These are phyloP conservation scores for Hyphantria cunea DNA, from an alignment of 1,140 invertebrate genomes.

Conservation along the genomic window DNA sequence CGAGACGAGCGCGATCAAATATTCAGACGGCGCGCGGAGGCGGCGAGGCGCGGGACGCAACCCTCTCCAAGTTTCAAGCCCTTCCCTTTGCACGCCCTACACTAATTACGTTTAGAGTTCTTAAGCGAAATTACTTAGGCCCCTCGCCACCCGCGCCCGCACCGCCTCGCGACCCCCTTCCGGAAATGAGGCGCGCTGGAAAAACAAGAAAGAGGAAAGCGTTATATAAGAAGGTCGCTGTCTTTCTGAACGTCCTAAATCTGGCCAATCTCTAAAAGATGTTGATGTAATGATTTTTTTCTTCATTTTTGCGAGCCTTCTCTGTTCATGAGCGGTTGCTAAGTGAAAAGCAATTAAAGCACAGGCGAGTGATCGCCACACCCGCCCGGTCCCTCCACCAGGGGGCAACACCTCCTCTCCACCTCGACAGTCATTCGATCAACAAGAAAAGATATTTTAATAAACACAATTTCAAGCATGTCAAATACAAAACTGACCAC, in stretches of 20 bases:
- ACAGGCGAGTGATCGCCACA: slow-evolving; percentile 69
- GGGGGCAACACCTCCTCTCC: slow-evolving; percentile 42
- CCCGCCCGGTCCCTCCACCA: slow-evolving; percentile 41
- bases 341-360: slow-evolving; percentile 82
- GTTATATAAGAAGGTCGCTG: slow-evolving; percentile 71
- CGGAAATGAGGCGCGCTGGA: slow-evolving; percentile 79
- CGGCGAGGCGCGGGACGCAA: slow-evolving; percentile 72
- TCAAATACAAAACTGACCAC: slow-evolving; percentile 12
- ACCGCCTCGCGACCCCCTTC: slow-evolving; percentile 64
- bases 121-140: slow-evolving; percentile 83
- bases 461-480: slow-evolving; percentile 59
- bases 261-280: slow-evolving; percentile 78
- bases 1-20: slow-evolving; percentile 79
- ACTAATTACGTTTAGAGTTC: slow-evolving; percentile 84
- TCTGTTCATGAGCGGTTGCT: slow-evolving; percentile 79
- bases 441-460: slow-evolving; percentile 68
- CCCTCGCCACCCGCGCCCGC: slow-evolving; percentile 71
- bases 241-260: slow-evolving; percentile 73
- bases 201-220: slow-evolving; percentile 78
- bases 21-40: slow-evolving; percentile 73
- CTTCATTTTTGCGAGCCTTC: slow-evolving; percentile 74
- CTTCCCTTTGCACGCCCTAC: slow-evolving; percentile 83
- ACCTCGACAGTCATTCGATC: slow-evolving; percentile 60
- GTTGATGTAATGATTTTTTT: slow-evolving; percentile 81
- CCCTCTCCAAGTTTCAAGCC: slow-evolving; percentile 83